Conservation (phyloP, 2,888 invertebrate species). For the Plebejus argus region DNA sequence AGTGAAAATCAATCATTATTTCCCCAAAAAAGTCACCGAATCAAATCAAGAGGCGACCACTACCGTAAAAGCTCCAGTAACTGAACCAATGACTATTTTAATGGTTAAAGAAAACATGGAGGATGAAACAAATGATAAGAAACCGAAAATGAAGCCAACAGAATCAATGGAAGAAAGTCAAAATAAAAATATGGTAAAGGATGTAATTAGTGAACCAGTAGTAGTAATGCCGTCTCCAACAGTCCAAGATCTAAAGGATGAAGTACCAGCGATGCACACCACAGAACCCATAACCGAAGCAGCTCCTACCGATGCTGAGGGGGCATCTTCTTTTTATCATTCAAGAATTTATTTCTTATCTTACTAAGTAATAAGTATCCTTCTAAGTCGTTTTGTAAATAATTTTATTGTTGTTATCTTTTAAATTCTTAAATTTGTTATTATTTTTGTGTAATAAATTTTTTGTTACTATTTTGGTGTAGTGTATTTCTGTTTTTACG, state of each 20-base stretch:
- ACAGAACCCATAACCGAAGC: conserved; percentile 37
- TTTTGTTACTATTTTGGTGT: background rate
- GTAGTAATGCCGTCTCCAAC: background rate
- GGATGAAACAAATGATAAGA: conserved; percentile 33
- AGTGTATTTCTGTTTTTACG: background rate
- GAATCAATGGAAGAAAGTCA: conserved; percentile 18
- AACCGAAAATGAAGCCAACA: background rate
- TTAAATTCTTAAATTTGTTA: background rate
- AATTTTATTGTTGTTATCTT: background rate
- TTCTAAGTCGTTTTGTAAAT: conserved; percentile 11
- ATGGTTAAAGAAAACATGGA: background rate
- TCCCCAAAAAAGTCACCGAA: conserved; percentile 59
- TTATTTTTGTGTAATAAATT: background rate
- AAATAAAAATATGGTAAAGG: conserved; percentile 7
- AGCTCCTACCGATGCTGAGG: conserved; percentile 59
- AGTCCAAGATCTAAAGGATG: conserved; percentile 36
- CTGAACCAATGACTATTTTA: conserved; percentile 41
- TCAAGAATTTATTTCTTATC: conserved; percentile 64
- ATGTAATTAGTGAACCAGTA: background rate
- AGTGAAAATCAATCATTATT: conserved; percentile 68
- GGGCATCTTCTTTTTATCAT: conserved; percentile 69
- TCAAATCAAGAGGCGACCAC: conserved; percentile 42
- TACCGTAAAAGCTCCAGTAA: conserved; percentile 44
- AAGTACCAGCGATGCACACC: conserved; percentile 23
- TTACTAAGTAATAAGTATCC: conserved; percentile 44